These are phyloP conservation scores for Festucalex cinctus DNA, from an alignment of 2,113 vertebrate species.

Conservation along the genomic window DNA sequence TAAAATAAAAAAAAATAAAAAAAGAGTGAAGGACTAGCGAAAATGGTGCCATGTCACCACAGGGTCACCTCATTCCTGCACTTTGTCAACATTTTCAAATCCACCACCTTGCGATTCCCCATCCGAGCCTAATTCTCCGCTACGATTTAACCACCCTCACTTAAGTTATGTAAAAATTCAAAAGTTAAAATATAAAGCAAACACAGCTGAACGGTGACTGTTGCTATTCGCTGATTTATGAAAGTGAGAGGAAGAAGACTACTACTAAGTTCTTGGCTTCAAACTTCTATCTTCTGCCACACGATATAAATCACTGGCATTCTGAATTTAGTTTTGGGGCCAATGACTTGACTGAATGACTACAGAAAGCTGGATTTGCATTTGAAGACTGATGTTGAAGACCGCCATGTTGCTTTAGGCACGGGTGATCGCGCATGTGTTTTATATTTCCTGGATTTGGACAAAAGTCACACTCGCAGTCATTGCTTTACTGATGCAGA, in stretches of 20 bases:
- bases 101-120: background rate
- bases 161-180: background rate
- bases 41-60: background rate
- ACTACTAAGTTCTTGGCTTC: constrained; percentile 36
- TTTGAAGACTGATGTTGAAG: constrained; percentile 56
- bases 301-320: constrained; percentile 61
- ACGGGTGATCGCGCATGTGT: constrained; percentile 14
- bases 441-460: constrained; percentile 32
- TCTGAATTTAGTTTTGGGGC: constrained; percentile 60
- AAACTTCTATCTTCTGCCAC: constrained; percentile 19
- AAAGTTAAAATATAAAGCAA: constrained; percentile 7
- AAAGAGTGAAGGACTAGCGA: background rate
- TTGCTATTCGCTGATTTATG: constrained; percentile 18
- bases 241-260: constrained; percentile 21
- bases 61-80: background rate
- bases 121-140: background rate
- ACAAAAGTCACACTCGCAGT: constrained; percentile 11
- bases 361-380: constrained; percentile 50
- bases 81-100: background rate
- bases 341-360: constrained; percentile 63
- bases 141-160: background rate
- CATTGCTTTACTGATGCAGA: constrained; percentile 14
- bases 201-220: constrained; percentile 10
- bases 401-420: constrained; percentile 61
- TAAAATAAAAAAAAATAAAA: too few relatives aligned